phyloP scores from a whole-genome alignment of 2,113 vertebrate genomes.

The Cryptotis parvus region DNA sequence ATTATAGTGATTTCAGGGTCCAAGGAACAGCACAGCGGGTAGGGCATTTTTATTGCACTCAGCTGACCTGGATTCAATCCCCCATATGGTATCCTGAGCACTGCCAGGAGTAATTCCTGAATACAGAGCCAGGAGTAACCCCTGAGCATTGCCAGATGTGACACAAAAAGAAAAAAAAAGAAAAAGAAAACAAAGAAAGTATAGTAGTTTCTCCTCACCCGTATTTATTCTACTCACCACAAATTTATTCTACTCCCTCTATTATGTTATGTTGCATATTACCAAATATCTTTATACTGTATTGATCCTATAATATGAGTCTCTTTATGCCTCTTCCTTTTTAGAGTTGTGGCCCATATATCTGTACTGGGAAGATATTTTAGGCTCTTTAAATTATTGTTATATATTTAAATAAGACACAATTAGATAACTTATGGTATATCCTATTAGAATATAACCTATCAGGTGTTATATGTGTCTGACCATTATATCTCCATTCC shows the following conservation, averaged over 20 bases:
- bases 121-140: too few relatives aligned
- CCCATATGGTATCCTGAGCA: too few relatives aligned
- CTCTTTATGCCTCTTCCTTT: neutral
- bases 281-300: neutral
- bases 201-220: neutral
- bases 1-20: too few relatives aligned
- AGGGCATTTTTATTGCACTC: too few relatives aligned
- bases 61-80: too few relatives aligned
- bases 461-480: neutral
- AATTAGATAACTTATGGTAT: neutral
- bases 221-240: too few relatives aligned
- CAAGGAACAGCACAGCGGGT: too few relatives aligned
- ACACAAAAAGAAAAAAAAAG: too few relatives aligned
- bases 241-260: neutral
- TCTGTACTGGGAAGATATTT: neutral
- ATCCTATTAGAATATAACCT: neutral
- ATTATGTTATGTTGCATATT: neutral
- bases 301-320: neutral
- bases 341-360: neutral
- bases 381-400: neutral
- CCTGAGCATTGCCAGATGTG: too few relatives aligned
- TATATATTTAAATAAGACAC: neutral
- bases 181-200: too few relatives aligned
- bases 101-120: too few relatives aligned
- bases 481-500: neutral